A percentile compares a stretch with the other conserved stretches of the same genome.
Conservation (phyloP, 2,113 vertebrate genomes). For the Corynorhinus townsendii region DNA sequence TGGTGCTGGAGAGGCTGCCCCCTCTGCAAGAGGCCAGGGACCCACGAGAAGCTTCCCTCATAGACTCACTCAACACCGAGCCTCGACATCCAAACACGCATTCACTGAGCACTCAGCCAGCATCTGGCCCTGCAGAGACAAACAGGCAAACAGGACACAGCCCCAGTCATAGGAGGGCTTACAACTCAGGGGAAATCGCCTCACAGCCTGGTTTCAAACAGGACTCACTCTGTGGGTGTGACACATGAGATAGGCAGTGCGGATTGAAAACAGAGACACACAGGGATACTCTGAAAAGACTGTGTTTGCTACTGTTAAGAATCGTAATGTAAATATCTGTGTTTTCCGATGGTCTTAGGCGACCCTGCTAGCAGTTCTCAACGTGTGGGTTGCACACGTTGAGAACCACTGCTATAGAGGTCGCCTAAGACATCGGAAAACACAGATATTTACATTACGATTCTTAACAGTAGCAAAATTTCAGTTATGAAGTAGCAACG, state of each 20-base stretch:
- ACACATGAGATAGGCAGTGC: not conserved
- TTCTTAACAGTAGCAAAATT: too few species aligned
- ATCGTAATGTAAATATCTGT: too few species aligned
- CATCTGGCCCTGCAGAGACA: not conserved
- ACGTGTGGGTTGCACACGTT: too few species aligned
- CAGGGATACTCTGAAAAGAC: too few species aligned
- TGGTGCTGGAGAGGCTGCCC: fast-evolving
- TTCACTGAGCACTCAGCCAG: not conserved
- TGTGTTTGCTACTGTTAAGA: too few species aligned
- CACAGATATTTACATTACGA: too few species aligned
- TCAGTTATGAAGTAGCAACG: too few species aligned
- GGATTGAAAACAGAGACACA: not conserved
- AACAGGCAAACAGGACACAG: too few species aligned
- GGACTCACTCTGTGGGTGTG: not conserved
- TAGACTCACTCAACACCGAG: not conserved
- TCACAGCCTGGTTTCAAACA: not conserved
- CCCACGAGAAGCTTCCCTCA: not conserved
- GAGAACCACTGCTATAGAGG: too few species aligned
- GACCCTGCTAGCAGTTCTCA: too few species aligned
- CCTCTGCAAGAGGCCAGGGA: not conserved
- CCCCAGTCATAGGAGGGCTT: not conserved
- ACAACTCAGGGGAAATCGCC: not conserved
- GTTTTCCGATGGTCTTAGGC: too few species aligned
- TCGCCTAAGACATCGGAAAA: too few species aligned
- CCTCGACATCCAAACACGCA: not conserved